These are phyloP conservation scores for Drosophila meridiana DNA, from an alignment of 2,888 invertebrate genomes.

Conservation along the genomic window DNA sequence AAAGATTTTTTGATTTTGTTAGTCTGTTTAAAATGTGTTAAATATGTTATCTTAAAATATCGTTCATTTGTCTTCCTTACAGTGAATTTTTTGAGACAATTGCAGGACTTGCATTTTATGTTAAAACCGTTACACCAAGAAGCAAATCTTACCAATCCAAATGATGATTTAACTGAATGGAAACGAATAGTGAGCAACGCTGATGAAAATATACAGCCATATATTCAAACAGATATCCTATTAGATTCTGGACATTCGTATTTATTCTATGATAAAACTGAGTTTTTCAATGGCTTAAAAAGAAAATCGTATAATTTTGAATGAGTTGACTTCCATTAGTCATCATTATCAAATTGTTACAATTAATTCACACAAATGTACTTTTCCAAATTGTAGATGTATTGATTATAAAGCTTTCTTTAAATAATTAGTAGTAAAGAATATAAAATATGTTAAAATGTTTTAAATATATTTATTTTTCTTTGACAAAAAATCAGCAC, in stretches of 20 bases:
- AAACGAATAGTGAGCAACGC: constrained; percentile 58
- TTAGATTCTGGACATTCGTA: constrained; percentile 5
- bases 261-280: constrained; percentile 33
- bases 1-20: background rate
- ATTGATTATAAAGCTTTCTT: background rate
- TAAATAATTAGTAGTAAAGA: background rate
- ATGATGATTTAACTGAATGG: constrained; percentile 75
- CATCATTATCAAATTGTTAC: background rate
- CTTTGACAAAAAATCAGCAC: background rate
- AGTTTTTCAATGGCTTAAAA: constrained; percentile 68
- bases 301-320: constrained; percentile 56
- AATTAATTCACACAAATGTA: background rate
- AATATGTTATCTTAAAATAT: background rate
- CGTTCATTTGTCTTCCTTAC: background rate
- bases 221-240: constrained; percentile 2
- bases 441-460: background rate
- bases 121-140: constrained; percentile 70
- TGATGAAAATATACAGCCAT: constrained; percentile 25
- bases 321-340: constrained; percentile 4
- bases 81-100: constrained; percentile 78
- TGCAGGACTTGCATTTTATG: constrained; percentile 80
- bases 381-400: background rate
- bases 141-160: constrained; percentile 57
- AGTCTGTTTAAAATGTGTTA: background rate
- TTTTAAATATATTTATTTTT: background rate